Evolutionary conservation across 2,113 vertebrate genomes (phyloP), one percentile per base, ranked within the genome.

Genomic region (Probosciger aterrimus): DNA sequence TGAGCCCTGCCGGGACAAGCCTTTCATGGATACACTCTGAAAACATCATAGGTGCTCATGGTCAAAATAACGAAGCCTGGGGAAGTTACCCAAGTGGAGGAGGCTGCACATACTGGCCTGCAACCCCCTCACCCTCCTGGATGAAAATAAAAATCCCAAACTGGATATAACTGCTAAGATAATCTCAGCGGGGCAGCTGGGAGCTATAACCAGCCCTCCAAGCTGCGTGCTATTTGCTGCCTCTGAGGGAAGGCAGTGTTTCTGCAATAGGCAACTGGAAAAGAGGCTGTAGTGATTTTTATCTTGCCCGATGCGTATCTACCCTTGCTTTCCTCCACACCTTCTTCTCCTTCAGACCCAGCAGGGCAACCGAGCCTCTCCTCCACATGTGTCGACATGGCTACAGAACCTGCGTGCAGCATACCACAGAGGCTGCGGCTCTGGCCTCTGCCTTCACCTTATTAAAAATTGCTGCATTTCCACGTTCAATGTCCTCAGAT

Each of bases 381-480:
- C 77, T 86, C 74, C 81, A 55, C 76, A 14, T 37, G 50, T 88
- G 80, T 60, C 90, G 83, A 94, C 92, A 88, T 1, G 64, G 94
- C 92, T 88, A 91, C 91, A 93, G 50, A 95, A 95, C 91, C 83
- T 92, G 91, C 93, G 67, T 94, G 94, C 80, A 88, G 91, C 95
- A 92, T 71, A 94, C 69, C 88, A 63, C n/a, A 43, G 83, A 77
- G 75, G 59, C 85, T 80, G 75, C 0, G 1, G 52, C 3, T 6
- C 82, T 35, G 47, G 88, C 65, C 92, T 64, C 60, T 0, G 6
- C 86, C 71, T 86, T 88, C 81, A 71, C 86, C 92, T 88, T 64
- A 63, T 73, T 82, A 83, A 92, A 94, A 96, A 89, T 28, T 33
- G 86, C 83, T 93, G 91, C 65, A 91, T 71, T 93, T 95, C 93